These are phyloP conservation scores for Pituophis catenifer DNA, from an alignment of 2,113 vertebrate genomes.

Conservation along the genomic window DNA sequence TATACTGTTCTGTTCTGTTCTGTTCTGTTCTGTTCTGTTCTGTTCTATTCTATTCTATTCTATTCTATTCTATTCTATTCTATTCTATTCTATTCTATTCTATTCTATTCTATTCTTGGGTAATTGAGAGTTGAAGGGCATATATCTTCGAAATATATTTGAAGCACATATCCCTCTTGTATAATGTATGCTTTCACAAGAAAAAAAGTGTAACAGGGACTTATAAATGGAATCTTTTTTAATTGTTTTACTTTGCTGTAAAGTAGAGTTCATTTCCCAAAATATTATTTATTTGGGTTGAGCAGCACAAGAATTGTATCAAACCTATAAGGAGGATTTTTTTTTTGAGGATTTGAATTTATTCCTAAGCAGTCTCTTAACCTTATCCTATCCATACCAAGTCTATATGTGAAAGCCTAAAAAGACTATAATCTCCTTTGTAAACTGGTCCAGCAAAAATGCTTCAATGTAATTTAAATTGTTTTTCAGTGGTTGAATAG, in stretches of 20 bases:
- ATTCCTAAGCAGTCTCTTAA: not conserved
- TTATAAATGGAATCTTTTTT: conserved; percentile 15
- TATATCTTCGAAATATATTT: conserved; percentile 19
- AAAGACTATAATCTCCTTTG: not conserved
- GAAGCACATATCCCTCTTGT: conserved; percentile 22
- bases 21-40: no score
- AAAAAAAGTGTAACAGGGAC: conserved; percentile 11
- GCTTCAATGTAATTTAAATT: not conserved
- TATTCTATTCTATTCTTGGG: not conserved
- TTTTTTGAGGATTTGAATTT: not conserved
- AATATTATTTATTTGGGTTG: not conserved
- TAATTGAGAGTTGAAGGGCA: not conserved
- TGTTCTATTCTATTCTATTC: no score
- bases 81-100: no score
- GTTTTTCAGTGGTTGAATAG: not conserved
- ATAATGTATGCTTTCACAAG: not conserved
- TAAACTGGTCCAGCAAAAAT: not conserved
- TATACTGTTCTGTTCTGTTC: no score
- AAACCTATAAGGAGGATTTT: not conserved
- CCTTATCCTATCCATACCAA: not conserved
- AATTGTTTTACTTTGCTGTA: conserved; percentile 19
- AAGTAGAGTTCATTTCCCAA: not conserved
- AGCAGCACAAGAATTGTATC: not conserved
- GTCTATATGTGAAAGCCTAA: not conserved
- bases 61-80: no score